Base-by-base conservation (phyloP, 92 coral and sea anemone species). In the Phenganax marumi region DNA sequence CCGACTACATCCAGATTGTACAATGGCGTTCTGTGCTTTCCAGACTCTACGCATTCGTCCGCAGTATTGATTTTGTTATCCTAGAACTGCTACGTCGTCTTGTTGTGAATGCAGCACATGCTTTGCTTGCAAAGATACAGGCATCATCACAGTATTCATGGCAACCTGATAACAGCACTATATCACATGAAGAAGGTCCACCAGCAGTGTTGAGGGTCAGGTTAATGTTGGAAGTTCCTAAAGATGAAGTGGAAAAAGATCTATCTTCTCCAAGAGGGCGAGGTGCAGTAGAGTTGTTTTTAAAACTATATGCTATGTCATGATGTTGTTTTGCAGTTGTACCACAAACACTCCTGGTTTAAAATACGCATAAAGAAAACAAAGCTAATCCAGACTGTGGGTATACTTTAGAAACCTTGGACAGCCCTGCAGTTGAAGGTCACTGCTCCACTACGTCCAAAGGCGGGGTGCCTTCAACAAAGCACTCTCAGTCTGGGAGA, bases 1-100 rank as follows among this genome's bases (percentile, higher is more conserved):
- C 93, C 0, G 25, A 88, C 0, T 96, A 91, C 81, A 90, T 95
- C 9, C 97, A 92, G 80, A 96, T 96, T 89, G 90, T 97, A 2
- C 93, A 89, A 70, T 96, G 99, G 99, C 86, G 97, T 61, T 88
- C 91, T 11, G 97, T 96, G 52, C 96, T 96, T 21, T 87, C 72
- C 18, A 92, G 92, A 51, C 78, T 96, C 85, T 84, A 85, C 12
- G 82, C 91, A 68, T 96, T 96, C 62, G 89, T 96, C 39, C 97
- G 99, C 50, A 50, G 88, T 73, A 81, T 89, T 11, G 99, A 96
- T 84, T 89, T 96, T 75, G 86, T 96, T 22, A 83, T 96, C n/a
- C 87, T 96, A 93, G 99, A 96, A 61, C 88, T 96, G 13, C 65
- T 92, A 61, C 91, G 96, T 50, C 81, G 99, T 48, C 88, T 96